Evolutionary conservation across 1,140 invertebrate genomes (phyloP), one percentile per base, ranked within the genome.

Genomic region (Tetragonula clypearis): DNA sequence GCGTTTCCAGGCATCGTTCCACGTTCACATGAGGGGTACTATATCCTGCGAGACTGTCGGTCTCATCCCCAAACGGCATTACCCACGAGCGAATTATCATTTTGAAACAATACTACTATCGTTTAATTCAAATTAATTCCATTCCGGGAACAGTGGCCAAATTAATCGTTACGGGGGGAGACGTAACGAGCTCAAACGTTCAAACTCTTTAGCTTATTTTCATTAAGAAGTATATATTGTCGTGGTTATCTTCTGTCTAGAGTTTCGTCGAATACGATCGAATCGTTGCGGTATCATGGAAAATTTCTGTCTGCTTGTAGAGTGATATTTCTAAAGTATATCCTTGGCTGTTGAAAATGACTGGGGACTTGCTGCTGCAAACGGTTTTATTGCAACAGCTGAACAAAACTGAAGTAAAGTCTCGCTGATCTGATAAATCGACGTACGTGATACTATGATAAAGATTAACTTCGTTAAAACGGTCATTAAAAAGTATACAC

Each of bases 21-120:
- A 53, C 15, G 78, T 79, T 79, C 78, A 69, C 78, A 79, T 56
- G 78, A n/a, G 23, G 78, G 65, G 35, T 79, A 35, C n/a, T 53
- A 12, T 78, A 78, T 78, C 76, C 76, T 60, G 74, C 55, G 12
- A 41, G 30, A 1, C 74, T n/a, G 19, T 35, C 30, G 55, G 26
- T 60, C 74, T 15, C 62, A 69, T 69, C 53, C 65, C 78, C 53
- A 35, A 79, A 56, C 65, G 21, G 26, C 26, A 69, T 68, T 76
- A 58, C 65, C 49, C 65, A 56, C 56, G 55, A 56, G 30, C 6
- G 53, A 79, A 79, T 79, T 79, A 79, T 69, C 78, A 79, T 79
- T 69, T 35, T 3, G 15, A n/a, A 30, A 69, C 53, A 56, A 79
- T 79, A 56, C 41, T 19, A 49, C 19, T 49, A 41, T 69, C 49